Evolutionary conservation across 2,113 vertebrate species (phyloP).

Genomic region (Steatornis caripensis): DNA sequence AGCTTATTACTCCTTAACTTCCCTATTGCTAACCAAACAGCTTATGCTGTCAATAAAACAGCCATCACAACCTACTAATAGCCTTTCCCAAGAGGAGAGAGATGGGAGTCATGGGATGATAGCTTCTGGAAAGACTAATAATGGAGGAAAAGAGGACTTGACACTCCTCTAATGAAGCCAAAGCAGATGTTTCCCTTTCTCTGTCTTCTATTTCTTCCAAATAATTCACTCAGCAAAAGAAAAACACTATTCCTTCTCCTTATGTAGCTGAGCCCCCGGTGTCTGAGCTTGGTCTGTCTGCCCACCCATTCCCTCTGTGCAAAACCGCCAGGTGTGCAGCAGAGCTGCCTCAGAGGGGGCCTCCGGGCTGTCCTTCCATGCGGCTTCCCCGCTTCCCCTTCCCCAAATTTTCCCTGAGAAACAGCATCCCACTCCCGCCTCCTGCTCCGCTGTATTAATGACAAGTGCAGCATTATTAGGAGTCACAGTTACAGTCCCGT

Average conservation of each 20-base stretch:
- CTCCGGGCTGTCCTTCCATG: rapidly evolving
- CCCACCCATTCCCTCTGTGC: rapidly evolving
- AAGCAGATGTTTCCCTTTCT: slow-evolving; percentile 27
- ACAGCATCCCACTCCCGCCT: neutral
- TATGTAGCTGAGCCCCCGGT: neutral
- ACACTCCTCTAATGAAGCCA: neutral
- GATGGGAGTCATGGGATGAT: neutral
- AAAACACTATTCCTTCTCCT: neutral
- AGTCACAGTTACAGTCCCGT: neutral
- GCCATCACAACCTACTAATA: neutral
- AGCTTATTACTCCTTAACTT: neutral
- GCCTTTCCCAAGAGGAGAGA: neutral
- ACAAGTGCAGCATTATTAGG: neutral
- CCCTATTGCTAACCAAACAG: neutral
- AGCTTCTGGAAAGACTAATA: neutral
- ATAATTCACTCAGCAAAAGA: neutral
- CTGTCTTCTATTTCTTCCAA: neutral
- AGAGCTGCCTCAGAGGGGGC: neutral
- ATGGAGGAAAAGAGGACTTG: slow-evolving; percentile 17
- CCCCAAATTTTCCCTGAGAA: neutral
- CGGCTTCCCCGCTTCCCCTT: neutral
- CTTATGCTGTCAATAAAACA: neutral
- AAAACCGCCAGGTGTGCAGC: neutral
- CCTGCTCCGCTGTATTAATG: neutral
- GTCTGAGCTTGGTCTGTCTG: neutral